Base-by-base conservation (phyloP, 1,140 invertebrate species). In the Drosophila tani region DNA sequence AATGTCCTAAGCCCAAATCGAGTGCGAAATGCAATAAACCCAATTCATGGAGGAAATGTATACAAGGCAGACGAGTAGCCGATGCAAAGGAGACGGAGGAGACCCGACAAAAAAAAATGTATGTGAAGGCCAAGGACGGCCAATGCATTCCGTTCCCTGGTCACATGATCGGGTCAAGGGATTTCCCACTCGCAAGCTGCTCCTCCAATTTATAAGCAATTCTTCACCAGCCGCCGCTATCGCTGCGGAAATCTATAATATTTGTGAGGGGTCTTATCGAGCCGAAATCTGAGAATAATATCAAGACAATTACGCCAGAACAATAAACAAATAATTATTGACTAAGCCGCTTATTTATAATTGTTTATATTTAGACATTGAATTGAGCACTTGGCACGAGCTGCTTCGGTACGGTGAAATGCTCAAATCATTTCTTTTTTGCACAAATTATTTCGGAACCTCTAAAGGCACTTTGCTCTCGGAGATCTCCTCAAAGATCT, bases 71-170 rank as follows among this genome's bases (percentile, higher is more conserved):
- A 68, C 45, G 32, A 68, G 45, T 21, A 2, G 14, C 38, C 12
- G 14, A 40, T 12, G 38, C 38, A 21, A 40, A 24, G 53, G 35
- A 56, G 38, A 12, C 47, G 27, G 51, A 19, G 27, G 51, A 19
- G 15, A 27, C 38, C 2, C 17, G n/a, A 69, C 65, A 68, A 29
- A 15, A 35, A 49, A 15, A 63, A 47, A 65, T 71, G 60, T 85
- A 29, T 85, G 82, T 82, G 82, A 86, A 86, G 82, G 82, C 58
- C 82, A 85, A 86, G 82, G 79, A 86, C 82, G 68, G 40, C 11
- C 17, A 14, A 8, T 17, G 53, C 14, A 40, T 40, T 56, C 32
- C 60, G 38, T 45, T 69, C 47, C 21, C 65, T 35, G 66, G 19
- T 15, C 29, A 15, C 66, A 53, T 53, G 66, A 45, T 27, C 29